Evolutionary conservation across 1,140 invertebrate species (phyloP).

Genomic region (Holotrichia oblita): DNA sequence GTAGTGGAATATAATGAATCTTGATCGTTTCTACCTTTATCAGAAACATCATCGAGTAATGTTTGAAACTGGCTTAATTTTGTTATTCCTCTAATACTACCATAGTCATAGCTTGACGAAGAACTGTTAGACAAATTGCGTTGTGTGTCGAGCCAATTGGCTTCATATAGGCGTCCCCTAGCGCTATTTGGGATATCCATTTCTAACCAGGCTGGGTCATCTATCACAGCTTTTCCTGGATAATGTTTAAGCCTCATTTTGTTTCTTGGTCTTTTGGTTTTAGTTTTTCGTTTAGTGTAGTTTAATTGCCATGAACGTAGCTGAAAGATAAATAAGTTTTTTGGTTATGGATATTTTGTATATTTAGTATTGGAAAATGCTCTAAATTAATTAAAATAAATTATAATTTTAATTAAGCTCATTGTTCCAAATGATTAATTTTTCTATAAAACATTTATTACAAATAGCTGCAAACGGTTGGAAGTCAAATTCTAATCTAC

Average conservation of each 20-base stretch:
- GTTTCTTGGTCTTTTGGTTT: too few relatives aligned
- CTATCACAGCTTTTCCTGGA: conserved; percentile 80
- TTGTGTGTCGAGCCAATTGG: conserved; percentile 79
- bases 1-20: not conserved
- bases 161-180: conserved; percentile 82
- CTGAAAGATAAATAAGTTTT: not conserved
- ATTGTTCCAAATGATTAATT: too few relatives aligned
- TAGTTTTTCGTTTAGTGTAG: not conserved
- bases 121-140: conserved; percentile 53
- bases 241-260: conserved; percentile 84
- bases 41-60: conserved; percentile 54
- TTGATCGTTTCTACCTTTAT: conserved; percentile 41
- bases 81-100: conserved; percentile 41
- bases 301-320: conserved; percentile 34
- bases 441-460: too few relatives aligned
- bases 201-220: conserved; percentile 72
- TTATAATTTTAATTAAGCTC: too few relatives aligned
- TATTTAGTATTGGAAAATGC: not conserved
- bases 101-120: conserved; percentile 13
- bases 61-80: conserved; percentile 57
- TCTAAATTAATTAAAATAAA: too few relatives aligned
- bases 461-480: too few relatives aligned
- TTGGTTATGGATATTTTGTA: not conserved
- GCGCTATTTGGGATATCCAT: conserved; percentile 67
- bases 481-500: too few relatives aligned